Evolutionary conservation across 2,113 vertebrate species (phyloP).

Genomic region (Mystacornis crossleyi): DNA sequence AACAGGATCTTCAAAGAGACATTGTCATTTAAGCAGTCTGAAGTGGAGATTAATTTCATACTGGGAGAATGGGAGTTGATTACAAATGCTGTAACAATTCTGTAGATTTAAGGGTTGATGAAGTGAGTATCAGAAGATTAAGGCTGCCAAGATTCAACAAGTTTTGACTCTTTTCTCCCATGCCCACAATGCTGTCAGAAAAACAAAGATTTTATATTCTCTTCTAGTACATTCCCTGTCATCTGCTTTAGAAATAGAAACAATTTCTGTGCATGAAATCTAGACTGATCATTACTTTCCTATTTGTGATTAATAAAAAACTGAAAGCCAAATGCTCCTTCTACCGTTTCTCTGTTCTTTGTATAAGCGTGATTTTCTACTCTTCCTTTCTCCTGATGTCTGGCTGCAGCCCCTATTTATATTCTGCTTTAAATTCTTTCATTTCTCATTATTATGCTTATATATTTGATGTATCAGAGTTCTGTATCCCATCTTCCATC

Average conservation of each 20-base stretch:
- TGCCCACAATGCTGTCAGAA: not conserved
- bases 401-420: not conserved
- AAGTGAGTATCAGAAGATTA: not conserved
- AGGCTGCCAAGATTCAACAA: not conserved
- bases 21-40: conserved; percentile 14
- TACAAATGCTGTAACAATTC: not conserved
- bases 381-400: not conserved
- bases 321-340: not conserved
- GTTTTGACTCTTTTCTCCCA: not conserved
- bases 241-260: not conserved
- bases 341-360: not conserved
- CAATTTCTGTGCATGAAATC: not conserved
- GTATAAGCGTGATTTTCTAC: not conserved
- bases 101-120: not conserved
- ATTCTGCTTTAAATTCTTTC: not conserved
- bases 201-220: not conserved
- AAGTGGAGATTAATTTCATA: conserved; percentile 16
- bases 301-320: not conserved
- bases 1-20: not conserved
- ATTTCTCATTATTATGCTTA: not conserved
- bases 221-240: not conserved
- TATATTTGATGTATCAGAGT: not conserved
- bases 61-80: not conserved
- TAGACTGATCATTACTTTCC: not conserved
- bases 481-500: not conserved